Base-by-base conservation (phyloP, 2,113 vertebrate genomes). In the Murina feae region DNA sequence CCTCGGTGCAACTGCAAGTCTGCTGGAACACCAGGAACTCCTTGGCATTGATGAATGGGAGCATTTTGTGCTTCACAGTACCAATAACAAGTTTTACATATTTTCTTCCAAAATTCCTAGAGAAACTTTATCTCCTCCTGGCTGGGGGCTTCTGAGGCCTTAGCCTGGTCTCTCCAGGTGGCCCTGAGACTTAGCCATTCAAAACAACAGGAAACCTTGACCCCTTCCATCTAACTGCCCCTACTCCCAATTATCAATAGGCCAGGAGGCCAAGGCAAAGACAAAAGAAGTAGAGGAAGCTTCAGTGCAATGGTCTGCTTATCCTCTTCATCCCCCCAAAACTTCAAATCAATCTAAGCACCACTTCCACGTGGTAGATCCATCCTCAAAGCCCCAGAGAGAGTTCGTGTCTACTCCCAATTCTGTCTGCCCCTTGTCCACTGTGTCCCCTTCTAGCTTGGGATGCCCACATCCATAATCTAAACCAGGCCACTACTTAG, bases 1-100 rank as follows among this genome's bases (percentile, higher is more conserved):
- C 60, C 65, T 96, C 11, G 21, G 35, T 75, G 32, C 81, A 71
- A 8, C 44, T 92, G 82, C 87, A 90, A 68, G 37, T 89, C 75
- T 68, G 12, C 44, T 81, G 63, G 44, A 93, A 83, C 1, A 23
- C 58, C 49, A 88, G 68, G 68, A 71, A 63, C 23, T 53, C 51
- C 28, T 30, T 82, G 39, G 53, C n/a, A 86, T 4, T 66, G 51
- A 65, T 5, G 32, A 90, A 82, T 12, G n/a, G 47, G 1, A n/a
- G 18, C 9, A 65, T 68, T 96, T 84, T 81, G n/a, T 14, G 84
- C 58, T 74, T 96, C 72, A 74, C 53, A 75, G 51, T 68, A 95
- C 80, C 55, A 90, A 80, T 28, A 80, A 93, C 55, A 84, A 79
- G 23, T 20, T 82, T 76, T 71, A 30, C 6, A 86, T 90, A 87